These are phyloP conservation scores for Catharus ustulatus DNA, from an alignment of 2,797 vertebrate genomes.

Conservation along the genomic window DNA sequence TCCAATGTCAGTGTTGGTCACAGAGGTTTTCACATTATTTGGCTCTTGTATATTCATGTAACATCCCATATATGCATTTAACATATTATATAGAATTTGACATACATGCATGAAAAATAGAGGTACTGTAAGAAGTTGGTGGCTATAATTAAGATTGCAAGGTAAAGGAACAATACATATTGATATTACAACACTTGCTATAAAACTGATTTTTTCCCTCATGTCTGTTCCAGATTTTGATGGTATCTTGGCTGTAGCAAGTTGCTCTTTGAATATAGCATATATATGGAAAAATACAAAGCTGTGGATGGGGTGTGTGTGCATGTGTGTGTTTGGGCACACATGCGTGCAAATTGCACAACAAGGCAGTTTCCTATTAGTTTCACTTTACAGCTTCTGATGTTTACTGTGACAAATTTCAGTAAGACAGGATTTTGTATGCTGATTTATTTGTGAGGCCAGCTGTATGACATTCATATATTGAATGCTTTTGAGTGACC, in stretches of 20 bases:
- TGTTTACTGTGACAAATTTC: constrained; percentile 54
- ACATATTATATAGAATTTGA: neutral
- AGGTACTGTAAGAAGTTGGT: neutral
- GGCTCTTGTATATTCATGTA: neutral
- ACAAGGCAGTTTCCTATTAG: neutral
- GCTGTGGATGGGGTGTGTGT: neutral
- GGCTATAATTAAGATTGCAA: neutral
- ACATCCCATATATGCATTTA: neutral
- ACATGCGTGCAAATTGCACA: neutral
- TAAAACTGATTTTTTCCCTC: neutral
- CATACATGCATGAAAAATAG: neutral
- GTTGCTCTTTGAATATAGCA: neutral
- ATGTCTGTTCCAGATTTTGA: neutral
- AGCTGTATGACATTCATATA: neutral
- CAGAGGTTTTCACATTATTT: neutral
- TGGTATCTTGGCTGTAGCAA: neutral
- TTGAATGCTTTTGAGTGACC: neutral
- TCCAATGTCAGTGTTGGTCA: neutral
- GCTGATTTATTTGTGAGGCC: constrained; percentile 46
- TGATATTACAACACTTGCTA: neutral
- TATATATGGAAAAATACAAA: neutral
- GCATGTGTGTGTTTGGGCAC: neutral
- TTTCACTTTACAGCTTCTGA: constrained; percentile 46
- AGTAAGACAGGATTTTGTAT: constrained; percentile 30
- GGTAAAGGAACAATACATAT: neutral